Conservation (phyloP, 2,113 vertebrate genomes). For the Cnemophilus loriae region DNA sequence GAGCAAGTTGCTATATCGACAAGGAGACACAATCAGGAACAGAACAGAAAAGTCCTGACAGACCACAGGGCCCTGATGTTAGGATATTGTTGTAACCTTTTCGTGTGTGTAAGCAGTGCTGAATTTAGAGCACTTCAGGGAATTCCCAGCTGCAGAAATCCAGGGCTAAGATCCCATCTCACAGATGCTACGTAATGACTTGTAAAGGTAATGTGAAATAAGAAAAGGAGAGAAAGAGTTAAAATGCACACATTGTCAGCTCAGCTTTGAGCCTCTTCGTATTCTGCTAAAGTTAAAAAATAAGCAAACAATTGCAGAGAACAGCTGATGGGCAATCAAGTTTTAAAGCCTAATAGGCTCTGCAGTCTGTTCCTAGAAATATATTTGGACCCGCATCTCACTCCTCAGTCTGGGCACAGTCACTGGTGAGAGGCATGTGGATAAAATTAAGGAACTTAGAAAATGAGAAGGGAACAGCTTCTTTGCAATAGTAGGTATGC, state of each 20-base stretch:
- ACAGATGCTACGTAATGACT: not conserved
- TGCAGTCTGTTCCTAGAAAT: conserved; percentile 4
- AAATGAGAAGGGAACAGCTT: not conserved
- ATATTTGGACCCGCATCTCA: not conserved
- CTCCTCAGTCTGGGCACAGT: not conserved
- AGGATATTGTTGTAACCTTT: not conserved
- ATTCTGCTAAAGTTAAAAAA: not conserved
- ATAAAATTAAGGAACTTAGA: conserved; percentile 41
- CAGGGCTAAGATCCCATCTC: not conserved
- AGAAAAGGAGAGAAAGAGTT: not conserved
- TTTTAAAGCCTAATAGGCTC: conserved; percentile 21
- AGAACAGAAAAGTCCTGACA: not conserved
- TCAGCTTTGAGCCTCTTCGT: not conserved
- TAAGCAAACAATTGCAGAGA: not conserved
- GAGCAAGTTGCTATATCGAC: not conserved
- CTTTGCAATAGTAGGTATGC: not conserved
- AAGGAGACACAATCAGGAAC: accelerated
- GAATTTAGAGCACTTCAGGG: not conserved
- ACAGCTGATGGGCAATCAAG: not conserved
- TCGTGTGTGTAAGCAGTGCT: not conserved
- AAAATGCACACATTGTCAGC: not conserved
- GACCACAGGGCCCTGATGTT: not conserved
- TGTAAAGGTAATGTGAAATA: not conserved
- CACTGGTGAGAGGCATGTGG: conserved; percentile 8
- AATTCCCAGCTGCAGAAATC: not conserved